Evolutionary conservation across 2,888 invertebrate genomes (phyloP).

Genomic region (Drosophila imparisetae): DNA sequence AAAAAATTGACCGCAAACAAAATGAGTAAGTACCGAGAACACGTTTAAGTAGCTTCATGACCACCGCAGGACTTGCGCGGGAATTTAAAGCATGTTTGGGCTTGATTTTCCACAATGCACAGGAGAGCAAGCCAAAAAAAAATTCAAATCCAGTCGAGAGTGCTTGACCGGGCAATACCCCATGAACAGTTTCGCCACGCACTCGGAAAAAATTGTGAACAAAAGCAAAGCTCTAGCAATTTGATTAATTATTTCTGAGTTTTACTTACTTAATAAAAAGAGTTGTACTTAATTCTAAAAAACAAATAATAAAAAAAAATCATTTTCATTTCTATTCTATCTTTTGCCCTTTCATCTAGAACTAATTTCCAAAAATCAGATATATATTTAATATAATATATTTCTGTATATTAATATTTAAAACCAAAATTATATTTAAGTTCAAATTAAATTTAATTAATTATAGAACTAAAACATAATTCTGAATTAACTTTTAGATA

Average conservation of each 20-base stretch:
- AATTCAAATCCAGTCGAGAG: not conserved
- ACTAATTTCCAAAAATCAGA: not conserved
- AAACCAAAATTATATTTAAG: not conserved
- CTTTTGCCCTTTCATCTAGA: not conserved
- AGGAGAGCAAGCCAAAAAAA: conserved; percentile 4
- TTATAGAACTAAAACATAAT: not conserved
- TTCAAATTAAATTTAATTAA: not conserved
- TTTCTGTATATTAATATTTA: not conserved
- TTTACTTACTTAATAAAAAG: too few relatives aligned
- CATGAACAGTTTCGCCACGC: too few relatives aligned
- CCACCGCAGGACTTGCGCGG: conserved; percentile 5
- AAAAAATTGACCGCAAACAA: not conserved
- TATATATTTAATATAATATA: too few relatives aligned
- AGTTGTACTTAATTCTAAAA: too few relatives aligned
- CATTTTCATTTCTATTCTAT: not conserved
- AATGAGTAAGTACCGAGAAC: not conserved
- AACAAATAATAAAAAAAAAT: not conserved
- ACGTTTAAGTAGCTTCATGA: not conserved
- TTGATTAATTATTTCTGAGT: not conserved
- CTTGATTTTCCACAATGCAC: conserved; percentile 19
- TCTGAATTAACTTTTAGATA: not conserved
- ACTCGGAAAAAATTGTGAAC: not conserved
- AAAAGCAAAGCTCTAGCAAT: not conserved
- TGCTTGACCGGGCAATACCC: not conserved
- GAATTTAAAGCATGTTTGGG: not conserved